phyloP scores from a whole-genome alignment of 1,140 invertebrate genomes.

The Tenebrio molitor region DNA sequence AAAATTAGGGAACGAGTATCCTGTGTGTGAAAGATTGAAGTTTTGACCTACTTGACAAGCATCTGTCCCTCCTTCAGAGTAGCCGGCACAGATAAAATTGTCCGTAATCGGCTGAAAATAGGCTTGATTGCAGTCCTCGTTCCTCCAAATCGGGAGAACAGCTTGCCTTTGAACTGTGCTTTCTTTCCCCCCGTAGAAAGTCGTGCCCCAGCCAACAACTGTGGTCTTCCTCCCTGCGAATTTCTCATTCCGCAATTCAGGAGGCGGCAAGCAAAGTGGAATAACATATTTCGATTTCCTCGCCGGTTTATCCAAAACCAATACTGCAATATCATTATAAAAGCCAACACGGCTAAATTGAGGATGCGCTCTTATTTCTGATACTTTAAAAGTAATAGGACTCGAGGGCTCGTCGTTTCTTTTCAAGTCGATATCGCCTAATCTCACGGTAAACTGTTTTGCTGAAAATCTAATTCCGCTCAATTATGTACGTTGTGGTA shows the following conservation, averaged over 20 bases:
- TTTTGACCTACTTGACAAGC: conserved; percentile 85
- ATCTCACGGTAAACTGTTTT: conserved; percentile 87
- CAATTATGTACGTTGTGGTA: background rate
- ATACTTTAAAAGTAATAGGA: conserved; percentile 82
- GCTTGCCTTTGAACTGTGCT: conserved; percentile 87
- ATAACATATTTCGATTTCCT: conserved; percentile 86
- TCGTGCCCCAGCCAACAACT: conserved; percentile 94
- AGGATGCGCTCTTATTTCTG: conserved; percentile 82
- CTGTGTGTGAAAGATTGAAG: no score
- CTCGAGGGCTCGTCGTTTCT: conserved; percentile 85
- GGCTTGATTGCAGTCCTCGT: conserved; percentile 89
- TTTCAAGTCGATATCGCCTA: conserved; percentile 90
- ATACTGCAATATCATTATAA: conserved; percentile 92
- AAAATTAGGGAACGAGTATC: no score
- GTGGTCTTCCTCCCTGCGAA: conserved; percentile 83
- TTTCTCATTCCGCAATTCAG: conserved; percentile 69
- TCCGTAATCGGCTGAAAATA: conserved; percentile 94
- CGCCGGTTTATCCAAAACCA: conserved; percentile 81
- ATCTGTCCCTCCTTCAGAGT: conserved; percentile 90
- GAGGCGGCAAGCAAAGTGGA: conserved; percentile 86
- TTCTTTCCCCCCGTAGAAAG: conserved; percentile 87
- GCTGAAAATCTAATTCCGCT: conserved; percentile 78
- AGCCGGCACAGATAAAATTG: conserved; percentile 92
- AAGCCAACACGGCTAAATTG: conserved; percentile 88
- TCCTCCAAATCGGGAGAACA: conserved; percentile 90